Base-by-base conservation (phyloP, 2,113 vertebrate species). In the Engystomops pustulosus region DNA sequence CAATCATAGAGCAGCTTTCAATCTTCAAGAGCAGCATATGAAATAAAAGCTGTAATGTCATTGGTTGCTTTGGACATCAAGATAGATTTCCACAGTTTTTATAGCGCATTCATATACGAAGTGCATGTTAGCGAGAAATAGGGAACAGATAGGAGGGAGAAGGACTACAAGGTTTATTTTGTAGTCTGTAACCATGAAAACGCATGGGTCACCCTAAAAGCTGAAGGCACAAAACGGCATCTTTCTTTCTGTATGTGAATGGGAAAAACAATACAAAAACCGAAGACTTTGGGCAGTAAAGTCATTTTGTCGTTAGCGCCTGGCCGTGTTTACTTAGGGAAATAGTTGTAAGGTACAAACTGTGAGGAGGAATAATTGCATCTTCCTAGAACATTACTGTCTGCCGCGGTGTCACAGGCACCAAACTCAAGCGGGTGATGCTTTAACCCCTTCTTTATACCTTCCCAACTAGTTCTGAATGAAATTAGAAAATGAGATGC, bases 361-460 rank as follows among this genome's bases (percentile, higher is more conserved):
- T 75, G 72, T 75, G 17, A 51, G 18, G 27, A 62, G 58, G n/a
- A 75, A 70, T 38, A 70, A 75, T 53, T 75, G 27, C 47, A 32
- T 23, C 45, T 12, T 23, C 3, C 25, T 49, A 10, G 36, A 74
- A 75, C 45, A 75, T 30, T 53, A 23, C 45, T 41, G 45, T 34
- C 47, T 75, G 20, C 38, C 6, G 49, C 20, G 55, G 20, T n/a
- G 20, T n/a, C 49, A 34, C 71, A 15, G 44, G 7, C 69, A 25
- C 11, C 12, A 6, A 34, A 67, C 12, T 17, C n/a, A 69, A 38
- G 67, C 10, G 20, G 68, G 36, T 38, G 3, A 34, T 1, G 10
- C 34, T 70, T 70, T 70, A n/a, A 70, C 18, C 67, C 15, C 20
- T 36, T n/a, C 4, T 11, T 10, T 10, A n/a, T 36, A 69, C 30